Conservation (phyloP, 2,888 invertebrate genomes). For the Mesorhabditis belari region DNA sequence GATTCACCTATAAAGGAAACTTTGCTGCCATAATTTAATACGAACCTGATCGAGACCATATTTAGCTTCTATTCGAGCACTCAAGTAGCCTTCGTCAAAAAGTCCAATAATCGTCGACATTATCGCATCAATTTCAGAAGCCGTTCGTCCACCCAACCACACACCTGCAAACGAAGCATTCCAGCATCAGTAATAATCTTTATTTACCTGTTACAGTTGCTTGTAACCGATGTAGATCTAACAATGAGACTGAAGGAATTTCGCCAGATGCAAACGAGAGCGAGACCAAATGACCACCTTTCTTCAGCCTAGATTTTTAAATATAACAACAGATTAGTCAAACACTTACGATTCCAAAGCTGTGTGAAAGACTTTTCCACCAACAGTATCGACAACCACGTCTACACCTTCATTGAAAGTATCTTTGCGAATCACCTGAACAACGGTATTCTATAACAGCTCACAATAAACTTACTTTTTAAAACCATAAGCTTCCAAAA, state of each 20-base stretch:
- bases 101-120: conserved; percentile 63
- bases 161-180: conserved; percentile 15
- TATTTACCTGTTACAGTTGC: conserved; percentile 19
- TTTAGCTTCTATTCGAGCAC: conserved; percentile 52
- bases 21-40: too few relatives aligned
- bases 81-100: conserved; percentile 63
- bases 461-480: too few relatives aligned
- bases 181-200: too few relatives aligned
- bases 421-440: conserved; percentile 59
- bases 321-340: too few relatives aligned
- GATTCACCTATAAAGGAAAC: conserved; percentile 8
- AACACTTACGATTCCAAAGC: conserved; percentile 61
- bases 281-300: conserved; percentile 60
- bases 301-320: conserved; percentile 59
- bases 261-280: conserved; percentile 60
- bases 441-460: too few relatives aligned
- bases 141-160: conserved; percentile 23
- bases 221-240: conserved; percentile 38
- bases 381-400: conserved; percentile 66
- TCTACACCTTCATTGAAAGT: conserved; percentile 63
- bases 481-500: too few relatives aligned
- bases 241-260: conserved; percentile 56
- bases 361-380: conserved; percentile 62
- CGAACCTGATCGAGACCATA: background rate
- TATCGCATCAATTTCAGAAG: conserved; percentile 12